Conservation (phyloP, 1,140 invertebrate genomes). For the Drosophila littoralis region DNA sequence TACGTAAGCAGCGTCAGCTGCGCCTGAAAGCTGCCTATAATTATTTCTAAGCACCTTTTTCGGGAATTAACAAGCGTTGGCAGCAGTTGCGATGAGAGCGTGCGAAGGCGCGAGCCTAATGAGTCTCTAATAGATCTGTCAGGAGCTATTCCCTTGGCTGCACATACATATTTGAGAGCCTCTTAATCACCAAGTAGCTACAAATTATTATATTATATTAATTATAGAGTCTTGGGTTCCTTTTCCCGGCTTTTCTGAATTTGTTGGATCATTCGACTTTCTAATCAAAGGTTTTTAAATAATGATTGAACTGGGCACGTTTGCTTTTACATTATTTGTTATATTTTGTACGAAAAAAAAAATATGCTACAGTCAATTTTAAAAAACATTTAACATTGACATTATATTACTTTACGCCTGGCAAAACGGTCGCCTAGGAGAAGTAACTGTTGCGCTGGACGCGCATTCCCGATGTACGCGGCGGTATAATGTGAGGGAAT, state of each 20-base stretch:
- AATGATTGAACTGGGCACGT: background rate
- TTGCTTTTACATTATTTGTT: background rate
- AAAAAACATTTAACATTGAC: background rate
- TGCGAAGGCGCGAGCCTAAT: constrained; percentile 8
- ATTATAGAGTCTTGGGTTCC: too few relatives aligned
- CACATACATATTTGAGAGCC: background rate
- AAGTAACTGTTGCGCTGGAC: constrained; percentile 9
- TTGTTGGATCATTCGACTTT: too few relatives aligned
- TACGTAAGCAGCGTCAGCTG: constrained; percentile 60
- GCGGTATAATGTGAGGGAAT: background rate
- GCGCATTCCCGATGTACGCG: background rate
- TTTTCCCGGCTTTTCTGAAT: too few relatives aligned
- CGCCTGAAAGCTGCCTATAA: constrained; percentile 51
- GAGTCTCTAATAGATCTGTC: constrained; percentile 27
- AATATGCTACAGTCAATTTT: background rate
- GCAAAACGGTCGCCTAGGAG: background rate
- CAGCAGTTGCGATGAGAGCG: background rate
- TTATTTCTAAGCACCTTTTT: constrained; percentile 46
- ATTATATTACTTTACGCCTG: too few relatives aligned
- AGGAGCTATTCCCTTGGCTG: background rate
- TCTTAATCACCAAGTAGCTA: background rate
- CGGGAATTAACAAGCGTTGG: constrained; percentile 20
- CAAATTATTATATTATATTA: too few relatives aligned
- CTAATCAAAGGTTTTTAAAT: too few relatives aligned
- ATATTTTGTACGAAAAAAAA: constrained; percentile 2